Percentiles rank a stretch among this genome's conserved stretches.
These are phyloP conservation scores for Puffinus mauretanicus DNA, from an alignment of 2,113 vertebrate genomes.

Conservation along the genomic window DNA sequence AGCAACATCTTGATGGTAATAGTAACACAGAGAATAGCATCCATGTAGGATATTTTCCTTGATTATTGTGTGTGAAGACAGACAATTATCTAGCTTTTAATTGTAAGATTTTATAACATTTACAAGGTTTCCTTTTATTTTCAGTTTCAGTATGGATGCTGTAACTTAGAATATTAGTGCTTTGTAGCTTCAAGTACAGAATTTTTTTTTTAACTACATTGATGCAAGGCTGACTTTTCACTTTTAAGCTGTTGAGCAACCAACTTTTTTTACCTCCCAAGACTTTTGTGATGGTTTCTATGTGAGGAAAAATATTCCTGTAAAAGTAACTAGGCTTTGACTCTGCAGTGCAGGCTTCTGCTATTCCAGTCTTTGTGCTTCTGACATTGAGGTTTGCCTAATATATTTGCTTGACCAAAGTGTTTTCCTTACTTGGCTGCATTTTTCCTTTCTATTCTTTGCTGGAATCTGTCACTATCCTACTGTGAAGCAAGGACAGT, in stretches of 20 bases:
- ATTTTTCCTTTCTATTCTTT: not conserved
- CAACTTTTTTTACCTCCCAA: not conserved
- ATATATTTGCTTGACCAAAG: not conserved
- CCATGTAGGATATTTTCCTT: not conserved
- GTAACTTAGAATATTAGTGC: not conserved
- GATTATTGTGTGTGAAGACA: not conserved
- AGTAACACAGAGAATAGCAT: not conserved
- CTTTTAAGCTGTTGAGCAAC: not conserved
- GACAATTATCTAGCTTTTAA: not conserved
- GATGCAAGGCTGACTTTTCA: not conserved
- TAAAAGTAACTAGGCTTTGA: not conserved
- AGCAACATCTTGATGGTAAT: not conserved
- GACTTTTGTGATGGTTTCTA: not conserved
- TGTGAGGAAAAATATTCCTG: not conserved
- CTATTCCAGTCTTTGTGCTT: not conserved
- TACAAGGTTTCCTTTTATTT: not conserved
- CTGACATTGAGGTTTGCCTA: not conserved
- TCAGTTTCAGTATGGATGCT: not conserved
- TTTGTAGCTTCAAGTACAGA: not conserved
- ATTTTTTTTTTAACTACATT: not conserved
- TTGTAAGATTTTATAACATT: not conserved
- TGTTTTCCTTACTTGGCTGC: conserved; percentile 39
- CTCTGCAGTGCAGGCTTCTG: not conserved
- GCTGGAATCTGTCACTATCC: conserved; percentile 9
- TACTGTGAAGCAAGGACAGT: conserved; percentile 29